phyloP scores from a whole-genome alignment of 2,888 invertebrate genomes.

The Flexamia atlantica region DNA sequence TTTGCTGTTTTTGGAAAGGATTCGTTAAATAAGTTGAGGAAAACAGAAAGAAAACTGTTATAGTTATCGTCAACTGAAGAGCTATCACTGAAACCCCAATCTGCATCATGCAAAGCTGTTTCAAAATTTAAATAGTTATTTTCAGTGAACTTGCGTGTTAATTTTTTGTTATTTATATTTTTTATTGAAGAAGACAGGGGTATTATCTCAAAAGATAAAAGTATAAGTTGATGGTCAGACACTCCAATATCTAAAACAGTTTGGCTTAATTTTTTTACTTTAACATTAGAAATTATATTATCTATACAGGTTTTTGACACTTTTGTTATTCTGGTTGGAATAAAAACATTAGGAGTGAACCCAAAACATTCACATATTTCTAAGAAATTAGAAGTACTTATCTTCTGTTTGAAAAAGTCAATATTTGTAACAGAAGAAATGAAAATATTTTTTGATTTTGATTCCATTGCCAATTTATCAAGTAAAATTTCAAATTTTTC shows the following conservation, averaged over 20 bases:
- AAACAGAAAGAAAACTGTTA: too few species aligned
- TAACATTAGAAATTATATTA: background rate
- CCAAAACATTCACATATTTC: background rate
- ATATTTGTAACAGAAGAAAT: constrained; percentile 25
- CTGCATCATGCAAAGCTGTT: background rate
- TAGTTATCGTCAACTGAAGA: too few species aligned
- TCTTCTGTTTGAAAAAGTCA: background rate
- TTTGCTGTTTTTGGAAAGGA: too few species aligned
- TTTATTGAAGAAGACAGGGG: background rate
- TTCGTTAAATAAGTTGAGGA: too few species aligned
- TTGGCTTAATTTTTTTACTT: background rate
- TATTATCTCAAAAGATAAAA: constrained; percentile 1
- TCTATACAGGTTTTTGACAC: background rate
- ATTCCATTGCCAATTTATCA: too few species aligned
- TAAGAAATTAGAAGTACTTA: background rate
- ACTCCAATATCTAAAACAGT: background rate
- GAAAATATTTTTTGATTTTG: constrained; percentile 25
- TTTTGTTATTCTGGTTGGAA: background rate
- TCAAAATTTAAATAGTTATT: background rate
- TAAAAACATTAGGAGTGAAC: background rate
- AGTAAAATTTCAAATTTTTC: too few species aligned
- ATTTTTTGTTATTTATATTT: background rate
- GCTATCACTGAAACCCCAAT: background rate
- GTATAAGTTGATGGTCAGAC: background rate
- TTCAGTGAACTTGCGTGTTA: background rate